A percentile compares a stretch with the other conserved stretches of the same genome.
Conservation (phyloP, 2,888 invertebrate species). For the Odiellus spinosus region DNA sequence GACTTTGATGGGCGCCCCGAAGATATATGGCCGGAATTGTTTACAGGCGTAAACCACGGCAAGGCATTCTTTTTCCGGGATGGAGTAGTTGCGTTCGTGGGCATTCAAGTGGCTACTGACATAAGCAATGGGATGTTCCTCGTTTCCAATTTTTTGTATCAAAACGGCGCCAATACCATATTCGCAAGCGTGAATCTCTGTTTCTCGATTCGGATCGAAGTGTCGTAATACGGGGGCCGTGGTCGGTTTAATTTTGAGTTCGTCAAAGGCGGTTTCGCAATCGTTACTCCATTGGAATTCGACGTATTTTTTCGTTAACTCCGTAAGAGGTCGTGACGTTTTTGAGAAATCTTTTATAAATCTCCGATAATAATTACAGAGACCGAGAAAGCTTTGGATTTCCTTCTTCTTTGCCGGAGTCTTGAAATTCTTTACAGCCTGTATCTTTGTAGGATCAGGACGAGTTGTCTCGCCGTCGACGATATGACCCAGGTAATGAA, state of each 20-base stretch:
- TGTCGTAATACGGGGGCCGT: slow-evolving; percentile 18
- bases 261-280: slow-evolving; percentile 1
- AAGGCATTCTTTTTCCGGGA: slow-evolving; percentile 28
- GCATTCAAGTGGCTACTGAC: too few species aligned
- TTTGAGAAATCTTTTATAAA: neutral
- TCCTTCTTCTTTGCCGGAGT: slow-evolving; percentile 10
- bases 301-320: slow-evolving; percentile 3
- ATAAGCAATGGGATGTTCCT: too few species aligned
- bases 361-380: too few species aligned
- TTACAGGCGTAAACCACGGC: slow-evolving; percentile 24
- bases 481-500: slow-evolving; percentile 19
- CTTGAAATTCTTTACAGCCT: slow-evolving; percentile 12
- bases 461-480: slow-evolving; percentile 9
- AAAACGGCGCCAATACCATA: slow-evolving; percentile 4
- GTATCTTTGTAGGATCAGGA: slow-evolving; percentile 14
- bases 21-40: slow-evolving; percentile 27
- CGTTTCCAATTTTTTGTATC: slow-evolving; percentile 15
- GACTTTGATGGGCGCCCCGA: slow-evolving; percentile 25
- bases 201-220: slow-evolving; percentile 18
- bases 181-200: slow-evolving; percentile 13
- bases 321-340: slow-evolving; percentile 4
- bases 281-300: slow-evolving; percentile 2
- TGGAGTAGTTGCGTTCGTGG: slow-evolving; percentile 26
- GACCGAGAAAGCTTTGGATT: slow-evolving; percentile 17
- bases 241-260: slow-evolving; percentile 2